Base-by-base conservation (phyloP, 2,888 invertebrate species). In the Andrena bucephala region DNA sequence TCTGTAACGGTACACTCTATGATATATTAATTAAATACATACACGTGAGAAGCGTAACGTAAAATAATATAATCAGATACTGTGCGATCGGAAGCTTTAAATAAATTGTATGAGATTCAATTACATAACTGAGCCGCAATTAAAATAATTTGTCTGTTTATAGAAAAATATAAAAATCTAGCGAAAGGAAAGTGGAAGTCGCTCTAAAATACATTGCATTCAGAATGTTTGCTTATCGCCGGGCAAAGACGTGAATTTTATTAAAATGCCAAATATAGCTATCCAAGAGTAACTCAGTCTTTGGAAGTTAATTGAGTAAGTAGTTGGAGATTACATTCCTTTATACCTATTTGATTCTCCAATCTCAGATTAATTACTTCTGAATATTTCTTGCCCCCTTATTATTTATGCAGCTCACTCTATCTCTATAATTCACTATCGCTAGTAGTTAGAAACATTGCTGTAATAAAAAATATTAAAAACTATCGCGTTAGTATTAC, bases 251-350 rank as follows among this genome's bases (percentile, higher is more conserved):
- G n/a, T 63, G 24, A 42, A 71, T 54, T 52, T 67, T 20, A 36
- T 27, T 31, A 36, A 73, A 73, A 54, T 27, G 6, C 10, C 62
- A 74, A 63, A 62, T 73, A 67, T 72, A 33, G 36, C 16, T 74
- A 74, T 20, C 20, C 24, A 59, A 66, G 50, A 50, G 16, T 36
- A 83, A 82, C 62, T 83, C 83, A 74, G 73, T 83, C 83, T 82
- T 83, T 62, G 36, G 54, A 70, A 69, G 29, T 77, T 67, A 69
- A 76, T 70, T 72, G 24, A 36, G 50, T 68, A 68, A 57, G 3
- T 31, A 72, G 50, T 65, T 52, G n/a, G 4, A 50, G 16, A 80
- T 65, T 82, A 59, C 20, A n/a, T 33, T 67, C 1, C 13, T 42
- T 42, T 71, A 16, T 57, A 36, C 0, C 24, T 31, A 48, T 67